Base-by-base conservation (phyloP, 2,113 vertebrate genomes). In the Dunckerocampus dactyliophorus region DNA sequence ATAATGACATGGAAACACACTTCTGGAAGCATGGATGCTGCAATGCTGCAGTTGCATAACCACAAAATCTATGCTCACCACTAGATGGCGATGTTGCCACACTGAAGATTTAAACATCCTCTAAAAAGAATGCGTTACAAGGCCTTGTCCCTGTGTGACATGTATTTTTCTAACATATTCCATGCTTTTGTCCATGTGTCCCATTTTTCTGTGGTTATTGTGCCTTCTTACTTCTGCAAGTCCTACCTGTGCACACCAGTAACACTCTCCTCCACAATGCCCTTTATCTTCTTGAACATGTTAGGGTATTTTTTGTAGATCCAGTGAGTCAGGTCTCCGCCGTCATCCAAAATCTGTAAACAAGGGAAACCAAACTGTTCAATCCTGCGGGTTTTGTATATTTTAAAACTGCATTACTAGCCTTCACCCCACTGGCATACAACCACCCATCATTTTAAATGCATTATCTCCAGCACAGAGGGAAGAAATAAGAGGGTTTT, bases 211-310 rank as follows among this genome's bases (percentile, higher is more conserved):
- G 21, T 22, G 11, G 2, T 52, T 52, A 14, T 43, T 43, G 39
- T 43, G 13, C 39, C 13, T 43, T 43, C 13, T 43, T 43, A 43
- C 39, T 43, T 43, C 37, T 2, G 21, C 1, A 13, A 9, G 1
- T 28, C 63, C 76, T 73, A 99, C 97, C 97, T 95, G 85, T 99
- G 97, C 1, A 99, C 97, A 4, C 97, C 97, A 2, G 97, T 99
- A 12, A 99, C 97, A 0, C 97, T 99, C 90, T 99, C 97, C 80
- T 99, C 97, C 17, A 99, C 97, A 1, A 99, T 99, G 60, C 97
- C 97, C 82, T 99, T 99, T 87, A 98, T 96, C 89, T 99, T 99
- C 85, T 98, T 99, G 81, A 99, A 99, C 97, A 98, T 98, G 86
- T 96, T 98, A 76, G 97, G 96, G 21, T 99, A 98, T 69, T 99